Percentiles rank a stretch among this genome's conserved stretches.
Conservation (phyloP, 1,140 invertebrate species). For the Trichonephila clavipes region DNA sequence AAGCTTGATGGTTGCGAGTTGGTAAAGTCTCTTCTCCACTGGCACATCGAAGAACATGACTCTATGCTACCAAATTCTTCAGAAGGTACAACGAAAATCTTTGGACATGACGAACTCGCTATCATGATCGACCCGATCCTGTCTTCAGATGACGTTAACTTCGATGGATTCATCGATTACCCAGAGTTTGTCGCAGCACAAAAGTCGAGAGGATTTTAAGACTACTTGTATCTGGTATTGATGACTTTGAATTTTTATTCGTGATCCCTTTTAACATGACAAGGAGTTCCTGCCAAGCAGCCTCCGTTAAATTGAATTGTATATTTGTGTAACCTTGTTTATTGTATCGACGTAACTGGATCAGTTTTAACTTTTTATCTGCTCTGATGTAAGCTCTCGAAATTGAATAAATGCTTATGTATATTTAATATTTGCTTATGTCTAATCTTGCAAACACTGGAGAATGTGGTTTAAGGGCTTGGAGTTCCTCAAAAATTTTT, state of each 20-base stretch:
- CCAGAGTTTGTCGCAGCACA: constrained; percentile 95
- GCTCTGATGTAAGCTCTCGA: too few relatives aligned
- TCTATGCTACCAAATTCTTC: constrained; percentile 10
- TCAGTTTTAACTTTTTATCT: neutral
- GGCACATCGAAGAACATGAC: constrained; percentile 78
- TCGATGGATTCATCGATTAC: constrained; percentile 97
- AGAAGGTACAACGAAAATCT: constrained; percentile 86
- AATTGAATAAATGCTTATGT: too few relatives aligned
- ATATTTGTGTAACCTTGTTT: neutral
- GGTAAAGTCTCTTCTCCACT: constrained; percentile 87
- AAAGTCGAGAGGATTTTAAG: constrained; percentile 78
- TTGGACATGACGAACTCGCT: constrained; percentile 92
- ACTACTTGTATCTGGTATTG: neutral
- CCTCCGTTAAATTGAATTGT: neutral
- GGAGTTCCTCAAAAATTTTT: too few relatives aligned
- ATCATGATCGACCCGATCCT: constrained; percentile 96
- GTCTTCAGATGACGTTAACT: constrained; percentile 93
- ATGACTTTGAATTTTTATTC: neutral
- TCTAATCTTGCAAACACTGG: too few relatives aligned
- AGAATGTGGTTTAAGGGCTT: too few relatives aligned
- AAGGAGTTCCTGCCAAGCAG: neutral
- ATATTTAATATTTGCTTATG: too few relatives aligned
- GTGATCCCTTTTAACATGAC: neutral
- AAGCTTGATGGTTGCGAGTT: constrained; percentile 96
- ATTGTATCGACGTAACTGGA: too few relatives aligned